These are phyloP conservation scores for Agrotis exclamationis DNA, from an alignment of 2,888 invertebrate genomes.

Conservation along the genomic window DNA sequence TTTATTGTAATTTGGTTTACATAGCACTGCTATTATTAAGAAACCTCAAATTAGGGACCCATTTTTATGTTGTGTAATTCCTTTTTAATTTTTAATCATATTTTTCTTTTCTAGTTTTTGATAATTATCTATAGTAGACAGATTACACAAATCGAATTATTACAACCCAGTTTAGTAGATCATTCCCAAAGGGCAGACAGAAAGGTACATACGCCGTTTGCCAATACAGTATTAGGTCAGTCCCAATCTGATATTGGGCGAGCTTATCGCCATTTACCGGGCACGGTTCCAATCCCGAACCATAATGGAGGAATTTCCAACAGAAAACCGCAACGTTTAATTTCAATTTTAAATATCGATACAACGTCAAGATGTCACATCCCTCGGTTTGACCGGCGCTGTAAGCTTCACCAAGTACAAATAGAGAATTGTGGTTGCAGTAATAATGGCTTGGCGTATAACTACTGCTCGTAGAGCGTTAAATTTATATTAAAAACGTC, in stretches of 20 bases:
- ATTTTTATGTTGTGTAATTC: not conserved
- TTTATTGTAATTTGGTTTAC: constrained; percentile 35
- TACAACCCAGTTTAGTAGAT: constrained; percentile 18
- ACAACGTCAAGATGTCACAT: constrained; percentile 62
- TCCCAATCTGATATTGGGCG: constrained; percentile 59
- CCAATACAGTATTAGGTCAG: constrained; percentile 61
- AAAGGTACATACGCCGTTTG: constrained; percentile 43
- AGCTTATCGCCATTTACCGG: constrained; percentile 58
- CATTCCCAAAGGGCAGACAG: constrained; percentile 37
- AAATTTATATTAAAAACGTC: constrained; percentile 85
- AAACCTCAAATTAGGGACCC: constrained; percentile 3
- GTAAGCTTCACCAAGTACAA: constrained; percentile 83
- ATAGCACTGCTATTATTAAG: constrained; percentile 23
- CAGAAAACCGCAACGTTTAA: constrained; percentile 60
- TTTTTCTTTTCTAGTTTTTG: not conserved
- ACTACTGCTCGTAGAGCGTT: constrained; percentile 77
- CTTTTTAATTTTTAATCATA: not conserved
- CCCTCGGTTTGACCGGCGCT: constrained; percentile 73
- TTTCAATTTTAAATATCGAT: constrained; percentile 63
- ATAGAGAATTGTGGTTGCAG: constrained; percentile 84
- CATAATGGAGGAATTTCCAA: constrained; percentile 56
- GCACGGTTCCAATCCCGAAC: constrained; percentile 53
- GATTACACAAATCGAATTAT: not conserved
- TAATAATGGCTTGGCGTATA: constrained; percentile 79
- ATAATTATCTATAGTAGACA: not conserved